Percentiles rank a stretch among this genome's conserved stretches.
phyloP scores from a whole-genome alignment of 2,797 vertebrate genomes.

The Carcharodon carcharias region DNA sequence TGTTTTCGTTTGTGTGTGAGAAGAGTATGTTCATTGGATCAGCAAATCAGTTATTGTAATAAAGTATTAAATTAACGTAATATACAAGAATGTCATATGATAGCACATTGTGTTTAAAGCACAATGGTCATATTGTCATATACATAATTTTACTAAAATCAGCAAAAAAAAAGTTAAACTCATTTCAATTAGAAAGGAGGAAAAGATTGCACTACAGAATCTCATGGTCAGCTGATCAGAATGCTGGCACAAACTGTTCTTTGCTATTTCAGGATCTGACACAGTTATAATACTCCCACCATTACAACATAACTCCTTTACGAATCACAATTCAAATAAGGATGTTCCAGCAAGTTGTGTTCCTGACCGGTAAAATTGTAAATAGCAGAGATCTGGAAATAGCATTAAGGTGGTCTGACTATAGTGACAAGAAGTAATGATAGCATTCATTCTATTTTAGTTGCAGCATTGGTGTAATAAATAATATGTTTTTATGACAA shows the following conservation, averaged over 20 bases:
- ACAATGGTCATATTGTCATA: neutral
- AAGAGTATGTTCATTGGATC: neutral
- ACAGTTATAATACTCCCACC: neutral
- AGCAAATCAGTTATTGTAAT: neutral
- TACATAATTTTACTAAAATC: neutral
- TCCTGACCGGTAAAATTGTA: neutral
- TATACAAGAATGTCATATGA: neutral
- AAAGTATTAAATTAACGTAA: neutral
- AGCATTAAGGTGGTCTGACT: neutral
- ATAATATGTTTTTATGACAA: neutral
- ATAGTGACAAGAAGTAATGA: constrained; percentile 20
- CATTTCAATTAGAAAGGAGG: neutral
- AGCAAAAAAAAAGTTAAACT: neutral
- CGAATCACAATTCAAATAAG: constrained; percentile 13
- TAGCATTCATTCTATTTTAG: neutral
- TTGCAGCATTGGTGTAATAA: neutral
- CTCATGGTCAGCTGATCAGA: constrained; percentile 7
- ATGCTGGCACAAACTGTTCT: constrained; percentile 12
- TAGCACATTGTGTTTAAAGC: neutral
- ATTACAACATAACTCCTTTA: constrained; percentile 21
- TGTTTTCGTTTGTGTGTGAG: neutral
- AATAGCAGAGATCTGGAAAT: constrained; percentile 29
- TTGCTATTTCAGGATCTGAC: constrained; percentile 5
- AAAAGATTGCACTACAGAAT: neutral
- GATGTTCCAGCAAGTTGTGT: neutral